Evolutionary conservation across 1,140 invertebrate species (phyloP), one percentile per base, ranked within the genome.

Genomic region (Zaprionus lachaisei): DNA sequence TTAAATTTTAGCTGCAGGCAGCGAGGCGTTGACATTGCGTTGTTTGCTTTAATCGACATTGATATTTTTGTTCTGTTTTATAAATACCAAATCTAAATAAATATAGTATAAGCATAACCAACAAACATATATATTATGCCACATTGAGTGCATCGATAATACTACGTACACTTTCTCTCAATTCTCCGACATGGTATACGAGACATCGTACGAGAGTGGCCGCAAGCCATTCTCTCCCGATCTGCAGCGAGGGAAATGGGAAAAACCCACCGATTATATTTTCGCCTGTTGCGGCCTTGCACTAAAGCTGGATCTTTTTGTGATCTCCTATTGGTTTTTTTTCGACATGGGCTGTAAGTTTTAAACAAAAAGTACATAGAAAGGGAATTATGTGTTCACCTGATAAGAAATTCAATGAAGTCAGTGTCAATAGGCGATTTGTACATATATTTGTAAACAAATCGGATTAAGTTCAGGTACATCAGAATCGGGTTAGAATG

Each of bases 171-270:
- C 14, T 14, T 5, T 51, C 20, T 11, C 47, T 24, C 47, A 14
- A 31, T 15, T 49, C 26, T 26, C 7, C 14, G 37, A 37, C 3
- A 92, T 92, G 89, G 80, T 84, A 2, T 92, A 91, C 64, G 91
- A 90, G 51, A 73, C 80, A 12, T 92, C 91, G 2, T 92, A 92
- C 41, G 92, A 89, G 47, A 80, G 63, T 38, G 92, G 92, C 7
- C 71, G 66, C 20, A 82, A 73, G 58, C 92, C 91, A 34, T 92
- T 90, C 51, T 73, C 73, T 2, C 92, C 91, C 17, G 92, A 92
- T 31, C 54, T 65, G 4, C 41, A 71, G 22, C 92, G 92, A 15
- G 92, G 91, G 2, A 84, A 79, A 55, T 92, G 92, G 92, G 78
- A 90, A 51, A 79, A 83, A 11, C 81, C 90, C 7, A 70, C 69